Conservation (phyloP, 1,140 invertebrate species). For the Ridgeia piscesae region DNA sequence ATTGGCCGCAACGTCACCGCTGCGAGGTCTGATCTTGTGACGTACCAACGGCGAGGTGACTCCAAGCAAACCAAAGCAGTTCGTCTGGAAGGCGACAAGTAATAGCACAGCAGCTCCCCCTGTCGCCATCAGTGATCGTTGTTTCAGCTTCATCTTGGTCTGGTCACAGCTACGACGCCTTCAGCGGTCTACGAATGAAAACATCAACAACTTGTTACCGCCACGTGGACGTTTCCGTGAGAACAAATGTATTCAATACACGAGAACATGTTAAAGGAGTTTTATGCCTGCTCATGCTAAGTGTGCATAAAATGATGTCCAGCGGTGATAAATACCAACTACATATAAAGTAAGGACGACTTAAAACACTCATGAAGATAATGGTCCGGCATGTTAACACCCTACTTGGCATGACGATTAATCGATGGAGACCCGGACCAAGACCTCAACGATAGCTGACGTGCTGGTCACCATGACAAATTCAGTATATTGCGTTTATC, state of each 20-base stretch:
- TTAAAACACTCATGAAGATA: no score
- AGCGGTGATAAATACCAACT: background rate
- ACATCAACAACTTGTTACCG: background rate
- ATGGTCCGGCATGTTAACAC: no score
- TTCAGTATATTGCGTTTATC: no score
- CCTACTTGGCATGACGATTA: no score
- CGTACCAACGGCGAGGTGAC: background rate
- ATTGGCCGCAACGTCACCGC: background rate
- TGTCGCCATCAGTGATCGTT: background rate
- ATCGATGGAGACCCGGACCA: no score
- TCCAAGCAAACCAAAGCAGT: background rate
- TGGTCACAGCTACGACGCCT: background rate
- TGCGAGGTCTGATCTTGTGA: background rate
- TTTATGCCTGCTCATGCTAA: background rate
- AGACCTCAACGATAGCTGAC: no score
- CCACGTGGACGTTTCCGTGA: background rate
- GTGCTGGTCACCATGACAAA: no score
- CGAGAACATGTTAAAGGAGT: background rate
- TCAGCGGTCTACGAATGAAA: background rate
- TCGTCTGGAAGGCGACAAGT: background rate
- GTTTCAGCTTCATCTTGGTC: background rate
- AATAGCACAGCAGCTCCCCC: background rate
- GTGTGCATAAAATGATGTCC: background rate
- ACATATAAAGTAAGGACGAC: no score
- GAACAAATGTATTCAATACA: background rate